phyloP scores from a whole-genome alignment of 2,797 vertebrate genomes.

The Parauchenoglanis punctatus region DNA sequence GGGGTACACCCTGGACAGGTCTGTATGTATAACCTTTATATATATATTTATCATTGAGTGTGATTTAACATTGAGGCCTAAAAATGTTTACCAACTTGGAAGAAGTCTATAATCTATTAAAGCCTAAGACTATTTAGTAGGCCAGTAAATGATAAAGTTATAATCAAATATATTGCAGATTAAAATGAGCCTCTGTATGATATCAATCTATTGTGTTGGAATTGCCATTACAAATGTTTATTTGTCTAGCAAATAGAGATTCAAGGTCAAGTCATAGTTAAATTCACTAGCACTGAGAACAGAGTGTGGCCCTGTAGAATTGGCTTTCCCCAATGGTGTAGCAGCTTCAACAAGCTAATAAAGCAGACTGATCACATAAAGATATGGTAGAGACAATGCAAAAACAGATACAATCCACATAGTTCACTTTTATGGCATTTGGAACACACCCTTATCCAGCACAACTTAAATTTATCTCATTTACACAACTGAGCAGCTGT shows the following conservation, averaged over 20 bases:
- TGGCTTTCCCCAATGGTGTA: neutral
- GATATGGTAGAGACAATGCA: slow-evolving; percentile 3
- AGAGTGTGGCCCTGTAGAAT: neutral
- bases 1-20: too few relatives aligned
- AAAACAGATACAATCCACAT: neutral
- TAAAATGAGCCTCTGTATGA: neutral
- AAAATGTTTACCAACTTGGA: neutral
- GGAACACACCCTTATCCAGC: too few relatives aligned
- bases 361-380: slow-evolving; percentile 8
- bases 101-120: neutral
- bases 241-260: slow-evolving; percentile 42
- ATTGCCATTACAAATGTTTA: slow-evolving; percentile 35
- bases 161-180: neutral
- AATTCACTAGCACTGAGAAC: slow-evolving; percentile 56
- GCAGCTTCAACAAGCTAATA: slow-evolving; percentile 7
- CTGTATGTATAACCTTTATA: too few relatives aligned
- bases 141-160: too few relatives aligned
- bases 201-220: neutral
- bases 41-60: too few relatives aligned
- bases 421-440: too few relatives aligned
- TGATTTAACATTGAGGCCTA: neutral
- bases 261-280: slow-evolving; percentile 62
- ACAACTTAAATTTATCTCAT: too few relatives aligned
- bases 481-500: too few relatives aligned
- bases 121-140: neutral